Base-by-base conservation (phyloP, 2,113 vertebrate genomes). In the Coregonus clupeaformis region DNA sequence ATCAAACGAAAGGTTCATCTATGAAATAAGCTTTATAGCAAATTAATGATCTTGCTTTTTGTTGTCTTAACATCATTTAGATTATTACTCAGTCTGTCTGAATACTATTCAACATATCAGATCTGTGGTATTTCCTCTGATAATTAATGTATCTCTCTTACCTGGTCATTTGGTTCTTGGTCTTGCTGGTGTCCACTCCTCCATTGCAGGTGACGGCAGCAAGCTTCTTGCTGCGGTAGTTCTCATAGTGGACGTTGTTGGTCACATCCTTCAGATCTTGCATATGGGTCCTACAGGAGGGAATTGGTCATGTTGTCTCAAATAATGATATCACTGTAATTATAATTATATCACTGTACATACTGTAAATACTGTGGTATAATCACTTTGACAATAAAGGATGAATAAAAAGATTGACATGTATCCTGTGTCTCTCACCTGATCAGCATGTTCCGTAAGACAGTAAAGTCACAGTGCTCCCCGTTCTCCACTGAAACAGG, bases 221-320 rank as follows among this genome's bases (percentile, higher is more conserved):
- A 0, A 94, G 91, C 66, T 94, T 94, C 86, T 86, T 93, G 74
- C 93, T 94, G 77, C 94, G 91, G 72, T 94, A 94, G 69, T 94
- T 94, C 79, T 94, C 94, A 1, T 94, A 94, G 75, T 94, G 94
- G 68, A 94, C 92, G 7, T 94, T 94, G 81, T 94, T 94, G 77
- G 94, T 94, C 68, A 94, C 93, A 0, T 94, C 94, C 82, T 94
- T 94, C 27, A 94, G 83, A 64, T 94, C 93, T 86, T 94, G 94
- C 94, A 94, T 94, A 36, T 94, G 93, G 12, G 94, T 94, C 74
- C 94, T 94, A 63, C 13, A 20, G 45, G 55, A 65, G 47, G 70
- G 30, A 42, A 52, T 52, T 52, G 12, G 14, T 52, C 18, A 18
- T 18, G 16, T 52, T 52, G 5, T 13, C 49, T 4, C 16, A 16